Evolutionary conservation across 2,113 vertebrate species (phyloP).

Genomic region (Myotis davidii): DNA sequence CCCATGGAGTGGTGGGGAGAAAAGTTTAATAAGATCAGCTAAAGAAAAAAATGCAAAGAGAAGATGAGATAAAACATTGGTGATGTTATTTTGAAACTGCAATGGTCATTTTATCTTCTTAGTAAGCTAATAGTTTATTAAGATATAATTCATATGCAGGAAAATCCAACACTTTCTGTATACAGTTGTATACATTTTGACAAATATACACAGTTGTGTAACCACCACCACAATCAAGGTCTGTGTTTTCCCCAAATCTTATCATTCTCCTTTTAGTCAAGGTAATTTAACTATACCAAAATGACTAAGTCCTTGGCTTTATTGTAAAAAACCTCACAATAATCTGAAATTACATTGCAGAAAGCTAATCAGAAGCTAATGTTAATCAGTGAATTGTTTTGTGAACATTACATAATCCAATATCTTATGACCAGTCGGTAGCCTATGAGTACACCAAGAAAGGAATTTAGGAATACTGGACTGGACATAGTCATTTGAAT

Average conservation of each 20-base stretch:
- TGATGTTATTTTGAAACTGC: neutral
- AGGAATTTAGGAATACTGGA: neutral
- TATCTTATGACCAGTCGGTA: neutral
- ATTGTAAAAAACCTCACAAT: neutral
- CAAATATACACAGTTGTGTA: neutral
- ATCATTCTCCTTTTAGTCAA: neutral
- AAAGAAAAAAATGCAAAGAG: neutral
- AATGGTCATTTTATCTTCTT: neutral
- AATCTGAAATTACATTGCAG: neutral
- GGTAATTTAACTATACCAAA: neutral
- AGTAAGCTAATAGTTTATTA: neutral
- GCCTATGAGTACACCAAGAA: neutral
- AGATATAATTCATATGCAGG: neutral
- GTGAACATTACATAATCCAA: neutral
- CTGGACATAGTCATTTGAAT: neutral
- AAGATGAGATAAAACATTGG: neutral
- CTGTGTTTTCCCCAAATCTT: neutral
- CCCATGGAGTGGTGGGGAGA: neutral
- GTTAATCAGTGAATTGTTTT: neutral
- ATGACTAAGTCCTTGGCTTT: neutral
- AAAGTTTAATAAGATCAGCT: neutral
- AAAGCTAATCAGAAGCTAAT: neutral
- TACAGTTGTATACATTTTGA: neutral
- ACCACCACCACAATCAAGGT: neutral
- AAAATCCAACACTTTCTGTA: neutral